These are phyloP conservation scores for Notechis scutatus DNA, from an alignment of 2,113 vertebrate species.

Conservation along the genomic window DNA sequence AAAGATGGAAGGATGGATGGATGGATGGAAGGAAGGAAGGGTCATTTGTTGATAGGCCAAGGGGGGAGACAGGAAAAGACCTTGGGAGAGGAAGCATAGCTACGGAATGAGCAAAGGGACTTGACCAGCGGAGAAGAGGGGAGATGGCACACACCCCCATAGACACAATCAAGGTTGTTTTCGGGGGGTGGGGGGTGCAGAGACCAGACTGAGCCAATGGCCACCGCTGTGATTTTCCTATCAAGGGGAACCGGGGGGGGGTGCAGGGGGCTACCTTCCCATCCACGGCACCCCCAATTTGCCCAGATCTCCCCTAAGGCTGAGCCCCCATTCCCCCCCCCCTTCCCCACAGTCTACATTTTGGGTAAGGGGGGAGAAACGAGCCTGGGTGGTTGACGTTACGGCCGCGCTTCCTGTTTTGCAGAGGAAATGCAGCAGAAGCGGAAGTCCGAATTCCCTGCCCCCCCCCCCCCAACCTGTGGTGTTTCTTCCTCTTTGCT, in stretches of 20 bases:
- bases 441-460: neutral
- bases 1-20: too few relatives aligned
- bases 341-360: constrained; percentile 76
- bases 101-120: neutral
- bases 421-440: constrained; percentile 60
- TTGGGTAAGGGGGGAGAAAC: fast-evolving
- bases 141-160: too few relatives aligned
- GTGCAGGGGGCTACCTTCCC: neutral
- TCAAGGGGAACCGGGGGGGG: too few relatives aligned
- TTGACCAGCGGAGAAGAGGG: neutral
- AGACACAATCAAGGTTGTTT: neutral
- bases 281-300: neutral
- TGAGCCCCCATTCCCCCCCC: constrained; percentile 52
- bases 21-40: too few relatives aligned
- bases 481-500: constrained; percentile 10
- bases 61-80: neutral
- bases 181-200: neutral
- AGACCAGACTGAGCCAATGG: too few relatives aligned
- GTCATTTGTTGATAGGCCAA: neutral
- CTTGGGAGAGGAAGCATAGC: neutral
- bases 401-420: constrained; percentile 75
- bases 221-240: neutral
- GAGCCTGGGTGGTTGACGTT: constrained; percentile 79
- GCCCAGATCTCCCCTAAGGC: neutral
- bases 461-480: neutral